Conservation (phyloP, 2,888 invertebrate species). For the Brachylomia viminalis region DNA sequence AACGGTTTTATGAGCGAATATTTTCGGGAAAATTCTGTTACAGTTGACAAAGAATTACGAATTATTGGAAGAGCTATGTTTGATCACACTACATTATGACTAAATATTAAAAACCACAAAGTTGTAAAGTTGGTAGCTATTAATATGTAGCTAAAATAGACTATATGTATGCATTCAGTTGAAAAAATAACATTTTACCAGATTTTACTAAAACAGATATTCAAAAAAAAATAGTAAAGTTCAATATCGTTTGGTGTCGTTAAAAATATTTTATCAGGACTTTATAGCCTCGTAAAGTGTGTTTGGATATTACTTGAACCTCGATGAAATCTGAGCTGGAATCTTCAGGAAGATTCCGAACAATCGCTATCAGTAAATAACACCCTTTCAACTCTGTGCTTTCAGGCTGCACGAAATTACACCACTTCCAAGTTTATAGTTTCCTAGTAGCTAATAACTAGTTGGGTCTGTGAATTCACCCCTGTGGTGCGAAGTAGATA, state of each 20-base stretch:
- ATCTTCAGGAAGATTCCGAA: conserved; percentile 30
- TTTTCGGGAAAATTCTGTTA: conserved; percentile 1
- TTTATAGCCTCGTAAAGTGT: conserved; percentile 7
- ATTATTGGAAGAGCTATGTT: neutral
- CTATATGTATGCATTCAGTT: too few relatives aligned
- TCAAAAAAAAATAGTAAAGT: neutral
- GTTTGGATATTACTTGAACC: conserved; percentile 7
- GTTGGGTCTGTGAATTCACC: conserved; percentile 11
- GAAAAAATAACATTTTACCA: neutral
- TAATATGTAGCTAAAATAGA: too few relatives aligned
- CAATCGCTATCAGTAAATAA: conserved; percentile 49
- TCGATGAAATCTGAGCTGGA: conserved; percentile 28
- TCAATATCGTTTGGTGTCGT: neutral
- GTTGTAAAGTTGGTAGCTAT: too few relatives aligned
- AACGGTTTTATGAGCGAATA: neutral
- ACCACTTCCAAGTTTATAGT: conserved; percentile 54
- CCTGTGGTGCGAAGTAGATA: conserved; percentile 34
- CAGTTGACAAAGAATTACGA: neutral
- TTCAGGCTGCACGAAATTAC: conserved; percentile 38
- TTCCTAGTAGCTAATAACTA: conserved; percentile 57
- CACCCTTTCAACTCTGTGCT: conserved; percentile 30
- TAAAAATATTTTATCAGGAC: conserved; percentile 6
- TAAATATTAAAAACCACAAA: too few relatives aligned
- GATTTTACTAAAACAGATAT: neutral
- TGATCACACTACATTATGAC: too few relatives aligned